Evolutionary conservation across 37 sponge, comb jelly and placozoan genomes (phyloP), one percentile per base, ranked within the genome.

Genomic region (Theonella swinhoei): DNA sequence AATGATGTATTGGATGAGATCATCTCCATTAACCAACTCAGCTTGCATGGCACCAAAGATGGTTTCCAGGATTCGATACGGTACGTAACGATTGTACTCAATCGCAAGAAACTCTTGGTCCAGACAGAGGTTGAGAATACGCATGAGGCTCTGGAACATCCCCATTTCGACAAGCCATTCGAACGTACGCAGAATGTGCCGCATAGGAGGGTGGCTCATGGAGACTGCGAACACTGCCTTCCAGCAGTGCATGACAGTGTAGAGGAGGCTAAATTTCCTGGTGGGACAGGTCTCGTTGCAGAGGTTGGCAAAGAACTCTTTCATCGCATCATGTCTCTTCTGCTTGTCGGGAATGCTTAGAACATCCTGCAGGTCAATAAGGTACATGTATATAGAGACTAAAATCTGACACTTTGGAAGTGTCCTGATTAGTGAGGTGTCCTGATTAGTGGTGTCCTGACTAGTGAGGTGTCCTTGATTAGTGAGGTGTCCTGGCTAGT

Each of bases 181-280:
- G 36, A 75, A 83, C n/a, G 68, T 74, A 33, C 5, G 30, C 69
- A 47, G 54, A 14, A 14, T 47, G 54, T 7, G 54, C 54, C 54
- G 7, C 54, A 17, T 7, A 7, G 54, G 54, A 47, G 54, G 54
- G 54, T 47, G 54, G 54, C 11, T 47, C 14, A 14, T 47, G 54
- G 54, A 47, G 11, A 65, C 30, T 5, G 32, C 29, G 68, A 64
- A 83, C 9, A 83, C 38, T 24, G 64, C 33, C 37, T 66, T 64
- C 84, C 84, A 83, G 2, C 74, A 4, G 67, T 83, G 84, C 84
- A 83, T 83, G 36, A 83, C 19, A 36, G 84, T 75, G 67, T 83
- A 83, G 67, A 66, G 20, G 24, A 83, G 84, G 7, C 75, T 68
- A 43, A 31, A 26, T 11, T 62, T 5, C 23, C 75, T 26, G 3